Conservation (phyloP, 2,888 invertebrate species). For the Phalangium opilio region DNA sequence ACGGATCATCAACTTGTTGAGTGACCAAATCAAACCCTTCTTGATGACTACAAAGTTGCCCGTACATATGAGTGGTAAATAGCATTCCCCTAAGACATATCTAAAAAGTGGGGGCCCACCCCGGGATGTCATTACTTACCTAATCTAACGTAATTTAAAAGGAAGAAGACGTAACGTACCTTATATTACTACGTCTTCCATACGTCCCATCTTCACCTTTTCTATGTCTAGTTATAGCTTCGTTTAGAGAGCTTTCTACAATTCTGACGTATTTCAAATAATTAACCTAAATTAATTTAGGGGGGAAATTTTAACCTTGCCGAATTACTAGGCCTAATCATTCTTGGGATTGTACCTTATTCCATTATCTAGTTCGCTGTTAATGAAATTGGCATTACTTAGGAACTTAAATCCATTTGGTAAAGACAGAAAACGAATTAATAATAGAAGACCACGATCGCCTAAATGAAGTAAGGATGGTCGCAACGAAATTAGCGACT, state of each 20-base stretch:
- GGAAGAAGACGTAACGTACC: too few species aligned
- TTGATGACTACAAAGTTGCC: conserved; percentile 57
- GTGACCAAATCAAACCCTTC: conserved; percentile 32
- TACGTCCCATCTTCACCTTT: conserved; percentile 61
- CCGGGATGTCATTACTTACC: not conserved
- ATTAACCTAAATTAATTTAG: conserved; percentile 11
- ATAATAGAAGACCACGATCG: conserved; percentile 58
- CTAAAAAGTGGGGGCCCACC: conserved; percentile 19
- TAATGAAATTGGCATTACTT: conserved; percentile 45
- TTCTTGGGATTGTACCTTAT: too few species aligned
- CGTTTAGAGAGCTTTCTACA: conserved; percentile 75
- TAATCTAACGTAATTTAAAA: not conserved
- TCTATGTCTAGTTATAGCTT: conserved; percentile 67
- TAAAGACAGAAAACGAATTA: conserved; percentile 57
- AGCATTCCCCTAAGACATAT: conserved; percentile 27
- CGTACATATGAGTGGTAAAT: conserved; percentile 58
- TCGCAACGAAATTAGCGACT: conserved; percentile 55
- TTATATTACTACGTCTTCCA: conserved; percentile 44
- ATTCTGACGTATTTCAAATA: conserved; percentile 58
- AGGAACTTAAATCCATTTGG: conserved; percentile 51
- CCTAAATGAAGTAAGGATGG: conserved; percentile 52
- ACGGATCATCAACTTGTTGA: conserved; percentile 22
- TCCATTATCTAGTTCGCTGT: conserved; percentile 66
- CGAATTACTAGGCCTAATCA: too few species aligned
- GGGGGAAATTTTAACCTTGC: too few species aligned